Evolutionary conservation across 1,140 invertebrate genomes (phyloP).

Genomic region (Drosophila funebris): DNA sequence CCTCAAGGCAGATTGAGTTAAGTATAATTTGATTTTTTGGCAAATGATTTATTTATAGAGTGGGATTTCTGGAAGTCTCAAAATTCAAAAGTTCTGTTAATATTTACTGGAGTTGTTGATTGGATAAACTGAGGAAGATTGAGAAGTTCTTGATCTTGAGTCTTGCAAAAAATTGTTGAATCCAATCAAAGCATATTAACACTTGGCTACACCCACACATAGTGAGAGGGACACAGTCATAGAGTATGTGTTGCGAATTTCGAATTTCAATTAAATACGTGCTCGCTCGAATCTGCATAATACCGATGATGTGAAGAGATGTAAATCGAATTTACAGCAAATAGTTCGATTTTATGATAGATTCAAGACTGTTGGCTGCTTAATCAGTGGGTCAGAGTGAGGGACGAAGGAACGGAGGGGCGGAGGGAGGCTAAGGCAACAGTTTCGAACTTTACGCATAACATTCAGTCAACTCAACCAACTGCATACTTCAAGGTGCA

Average conservation of each 20-base stretch:
- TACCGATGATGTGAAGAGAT: background rate
- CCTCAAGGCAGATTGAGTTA: too few relatives aligned
- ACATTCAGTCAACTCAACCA: slow-evolving; percentile 1
- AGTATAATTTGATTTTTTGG: too few relatives aligned
- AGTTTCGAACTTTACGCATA: background rate
- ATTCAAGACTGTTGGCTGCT: slow-evolving; percentile 7
- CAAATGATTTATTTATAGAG: too few relatives aligned
- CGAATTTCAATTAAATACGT: slow-evolving; percentile 42
- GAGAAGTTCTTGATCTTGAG: background rate
- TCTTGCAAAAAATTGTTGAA: background rate
- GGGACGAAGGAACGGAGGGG: background rate
- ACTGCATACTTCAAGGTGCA: slow-evolving; percentile 20
- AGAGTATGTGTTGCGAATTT: background rate
- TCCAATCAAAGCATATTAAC: slow-evolving; percentile 58
- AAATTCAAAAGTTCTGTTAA: too few relatives aligned
- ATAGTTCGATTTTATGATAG: slow-evolving; percentile 25
- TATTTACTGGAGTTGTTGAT: too few relatives aligned
- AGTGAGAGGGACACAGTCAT: background rate
- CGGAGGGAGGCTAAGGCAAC: background rate
- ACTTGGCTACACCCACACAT: slow-evolving; percentile 41
- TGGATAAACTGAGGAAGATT: too few relatives aligned
- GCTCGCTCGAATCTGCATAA: slow-evolving; percentile 5
- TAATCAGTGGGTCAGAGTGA: slow-evolving; percentile 7
- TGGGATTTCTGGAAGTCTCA: too few relatives aligned
- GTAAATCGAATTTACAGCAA: slow-evolving; percentile 33